Evolutionary conservation across 1,140 invertebrate genomes (phyloP), one percentile per base, ranked within the genome.

Genomic region (Nomia melanderi): DNA sequence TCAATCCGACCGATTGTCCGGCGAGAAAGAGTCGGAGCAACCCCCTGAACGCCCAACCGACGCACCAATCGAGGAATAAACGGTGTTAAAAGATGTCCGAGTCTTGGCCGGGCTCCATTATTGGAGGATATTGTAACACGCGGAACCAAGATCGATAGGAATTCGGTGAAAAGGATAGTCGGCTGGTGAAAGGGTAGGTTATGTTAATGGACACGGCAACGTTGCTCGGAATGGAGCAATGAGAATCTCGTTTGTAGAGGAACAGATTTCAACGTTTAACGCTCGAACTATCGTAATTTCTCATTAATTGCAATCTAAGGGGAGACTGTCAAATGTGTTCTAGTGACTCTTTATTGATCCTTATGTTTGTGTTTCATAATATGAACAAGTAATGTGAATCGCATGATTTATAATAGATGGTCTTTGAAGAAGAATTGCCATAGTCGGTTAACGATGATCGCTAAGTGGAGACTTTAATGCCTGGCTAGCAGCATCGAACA

Each of bases 61-160:
- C 17, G 3, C 41, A 27, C 41, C 47, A 44, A 82, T 84, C 63
- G 71, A 81, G 54, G 74, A 85, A 83, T 83, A 50, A 77, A 83
- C 76, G 41, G 67, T 56, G 50, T 77, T 59, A 78, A 80, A 77
- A 41, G 66, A 17, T 47, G 64, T 57, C 8, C 39, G 47, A n/a
- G 39, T 29, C 66, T 41, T 25, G 44, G 57, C 41, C 47, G 17
- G 23, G 54, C n/a, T 54, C 80, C 11, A 56, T 80, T 81, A 77
- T 81, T 53, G 54, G 11, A 56, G 29, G 50, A 56, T 29, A 31
- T 59, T 44, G 54, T 82, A 81, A 76, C 79, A 60, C 74, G 66
- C 65, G 81, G 59, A 82, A 83, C 69, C 72, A 82, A 86, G 86
- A 88, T 88, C 85, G 87, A 88, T 88, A 77, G 83, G 63, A 56